These are phyloP conservation scores for Acanthosepion lycidas DNA, from an alignment of 2,888 invertebrate genomes.

Conservation along the genomic window DNA sequence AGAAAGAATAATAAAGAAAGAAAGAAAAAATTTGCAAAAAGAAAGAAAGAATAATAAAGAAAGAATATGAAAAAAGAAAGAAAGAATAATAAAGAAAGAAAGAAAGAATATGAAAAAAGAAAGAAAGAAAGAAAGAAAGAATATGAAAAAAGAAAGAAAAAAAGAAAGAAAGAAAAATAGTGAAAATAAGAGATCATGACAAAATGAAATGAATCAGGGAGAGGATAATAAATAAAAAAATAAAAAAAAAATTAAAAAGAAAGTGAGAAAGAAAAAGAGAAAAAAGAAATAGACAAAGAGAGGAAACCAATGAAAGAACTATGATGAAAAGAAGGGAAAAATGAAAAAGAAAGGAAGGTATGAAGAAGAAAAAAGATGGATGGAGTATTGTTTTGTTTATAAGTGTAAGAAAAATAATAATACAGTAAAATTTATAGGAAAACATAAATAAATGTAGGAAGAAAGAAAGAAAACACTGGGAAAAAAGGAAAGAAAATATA, in stretches of 20 bases:
- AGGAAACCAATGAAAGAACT: background rate
- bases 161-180: background rate
- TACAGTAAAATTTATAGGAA: too few species aligned
- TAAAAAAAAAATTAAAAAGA: background rate
- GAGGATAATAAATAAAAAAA: background rate
- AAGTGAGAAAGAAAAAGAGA: background rate
- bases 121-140: background rate
- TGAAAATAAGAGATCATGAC: background rate
- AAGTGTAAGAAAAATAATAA: too few species aligned
- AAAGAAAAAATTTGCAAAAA: background rate
- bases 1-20: background rate
- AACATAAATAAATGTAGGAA: too few species aligned
- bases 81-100: background rate
- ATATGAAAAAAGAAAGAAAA: too few species aligned
- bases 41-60: background rate
- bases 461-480: too few species aligned
- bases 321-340: background rate
- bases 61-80: background rate
- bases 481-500: too few species aligned
- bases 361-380: background rate
- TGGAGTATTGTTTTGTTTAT: too few species aligned
- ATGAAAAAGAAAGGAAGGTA: background rate
- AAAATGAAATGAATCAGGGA: background rate
- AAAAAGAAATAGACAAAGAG: background rate
- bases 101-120: background rate